Evolutionary conservation across 2,113 vertebrate genomes (phyloP).

Genomic region (Otus sunia): DNA sequence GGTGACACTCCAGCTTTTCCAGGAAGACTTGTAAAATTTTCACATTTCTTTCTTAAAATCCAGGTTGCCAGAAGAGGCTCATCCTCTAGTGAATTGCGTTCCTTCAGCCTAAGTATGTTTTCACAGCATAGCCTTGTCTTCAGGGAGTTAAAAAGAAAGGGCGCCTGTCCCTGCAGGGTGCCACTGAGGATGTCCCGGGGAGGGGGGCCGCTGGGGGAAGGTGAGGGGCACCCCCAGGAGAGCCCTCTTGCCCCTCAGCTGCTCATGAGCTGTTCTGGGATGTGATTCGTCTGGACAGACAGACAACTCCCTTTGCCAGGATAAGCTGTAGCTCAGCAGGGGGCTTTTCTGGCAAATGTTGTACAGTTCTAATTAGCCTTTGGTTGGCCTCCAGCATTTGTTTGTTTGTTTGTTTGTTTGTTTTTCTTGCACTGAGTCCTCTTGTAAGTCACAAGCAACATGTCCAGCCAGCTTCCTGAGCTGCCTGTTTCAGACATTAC

Average conservation of each 20-base stretch:
- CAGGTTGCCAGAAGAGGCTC: not conserved
- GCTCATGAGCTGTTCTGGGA: not conserved
- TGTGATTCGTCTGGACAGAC: not conserved
- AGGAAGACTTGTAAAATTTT: not conserved
- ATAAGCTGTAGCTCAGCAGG: conserved; percentile 15
- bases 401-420: conserved; percentile 41
- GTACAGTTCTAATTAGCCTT: conserved; percentile 2
- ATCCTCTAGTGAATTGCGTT: not conserved
- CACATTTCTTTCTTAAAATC: not conserved
- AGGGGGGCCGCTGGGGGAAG: too few species aligned
- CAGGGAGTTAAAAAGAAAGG: not conserved
- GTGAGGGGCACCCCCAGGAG: not conserved
- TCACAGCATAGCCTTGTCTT: not conserved
- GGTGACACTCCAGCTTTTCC: not conserved
- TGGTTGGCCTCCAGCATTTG: conserved; percentile 1
- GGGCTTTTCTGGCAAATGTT: not conserved
- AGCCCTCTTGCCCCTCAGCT: not conserved
- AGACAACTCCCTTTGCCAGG: not conserved
- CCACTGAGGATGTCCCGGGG: not conserved
- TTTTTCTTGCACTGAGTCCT: not conserved
- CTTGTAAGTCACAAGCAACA: not conserved
- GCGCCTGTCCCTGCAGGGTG: not conserved
- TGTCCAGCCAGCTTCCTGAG: not conserved
- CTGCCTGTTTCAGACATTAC: not conserved
- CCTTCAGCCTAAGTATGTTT: not conserved